Evolutionary conservation across 2,797 vertebrate genomes (phyloP), one percentile per base, ranked within the genome.

Genomic region (Otolemur crassicaudatus): DNA sequence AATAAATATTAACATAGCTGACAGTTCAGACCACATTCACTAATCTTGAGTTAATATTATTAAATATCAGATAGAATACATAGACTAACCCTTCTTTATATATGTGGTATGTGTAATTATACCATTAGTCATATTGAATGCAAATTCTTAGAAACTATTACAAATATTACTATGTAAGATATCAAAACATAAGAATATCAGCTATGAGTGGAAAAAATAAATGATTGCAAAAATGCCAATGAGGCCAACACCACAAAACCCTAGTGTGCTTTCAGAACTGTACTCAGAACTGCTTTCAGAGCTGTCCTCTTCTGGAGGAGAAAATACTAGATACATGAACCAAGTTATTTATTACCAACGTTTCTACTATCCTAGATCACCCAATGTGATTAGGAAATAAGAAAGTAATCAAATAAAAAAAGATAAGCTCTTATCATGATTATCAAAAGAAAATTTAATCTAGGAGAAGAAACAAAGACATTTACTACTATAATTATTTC

Each of bases 361-460:
- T 85, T 90, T 88, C 17, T 75, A 88, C 81, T 53, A 90, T 31
- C 70, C n/a, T 77, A 85, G 5, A 79, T 69, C 31, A 92, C 49
- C 49, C 22, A 84, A 79, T 72, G 86, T 94, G 19, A 73, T 17
- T 91, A 75, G 90, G 53, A 96, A 96, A 87, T 93, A 53, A 96
- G 43, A 89, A 87, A 94, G 84, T 72, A 77, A 89, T 90, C 43
- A 23, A 60, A 5, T 90, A 56, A 90, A 94, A 98, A n/a, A 29
- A 93, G 77, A 86, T 90, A 96, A 95, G 34, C 17, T 80, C 16
- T 93, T 91, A 87, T 89, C 75, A 60, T 87, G 29, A 76, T 7
- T 25, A 91, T 65, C 69, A 95, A 95, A 85, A 94, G n/a, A 94
- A 79, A 97, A 85, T 75, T 90, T 94, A 91, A 84, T 80, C 29